A percentile compares a stretch with the other conserved stretches of the same genome.
These are phyloP conservation scores for Xestia c-nigrum DNA, from an alignment of 2,888 invertebrate genomes.

Conservation along the genomic window DNA sequence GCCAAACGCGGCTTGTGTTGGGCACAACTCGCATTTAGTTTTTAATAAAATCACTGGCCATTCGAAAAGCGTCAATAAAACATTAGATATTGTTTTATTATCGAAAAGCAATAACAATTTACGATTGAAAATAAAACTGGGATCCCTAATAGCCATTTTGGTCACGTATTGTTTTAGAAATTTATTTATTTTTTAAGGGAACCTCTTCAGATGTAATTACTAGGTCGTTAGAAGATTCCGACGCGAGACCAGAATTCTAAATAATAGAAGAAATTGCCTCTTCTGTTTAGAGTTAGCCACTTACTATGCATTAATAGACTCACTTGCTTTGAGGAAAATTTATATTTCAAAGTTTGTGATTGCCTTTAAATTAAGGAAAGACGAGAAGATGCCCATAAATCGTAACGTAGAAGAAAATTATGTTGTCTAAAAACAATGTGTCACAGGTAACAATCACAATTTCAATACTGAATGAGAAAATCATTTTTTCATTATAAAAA, in stretches of 20 bases:
- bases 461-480: no score
- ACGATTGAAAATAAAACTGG: conserved; percentile 62
- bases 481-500: background rate
- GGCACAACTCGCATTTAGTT: background rate
- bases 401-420: background rate
- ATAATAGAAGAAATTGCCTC: conserved; percentile 38
- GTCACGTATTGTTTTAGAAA: conserved; percentile 73
- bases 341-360: conserved; percentile 10
- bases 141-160: conserved; percentile 59
- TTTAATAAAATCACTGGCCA: background rate
- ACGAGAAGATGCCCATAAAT: background rate
- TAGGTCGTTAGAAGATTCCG: conserved; percentile 74
- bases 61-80: conserved; percentile 10
- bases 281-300: conserved; percentile 34
- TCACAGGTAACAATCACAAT: background rate
- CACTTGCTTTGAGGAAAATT: background rate
- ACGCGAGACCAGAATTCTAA: conserved; percentile 69
- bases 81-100: conserved; percentile 51
- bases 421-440: background rate
- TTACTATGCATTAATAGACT: conserved; percentile 41
- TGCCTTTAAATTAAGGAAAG: background rate
- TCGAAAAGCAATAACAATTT: conserved; percentile 63
- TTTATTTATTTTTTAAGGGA: conserved; percentile 74
- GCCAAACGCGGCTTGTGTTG: background rate
- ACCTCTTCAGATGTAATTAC: conserved; percentile 72